A percentile compares a stretch with the other conserved stretches of the same genome.
phyloP scores from a whole-genome alignment of 2,888 invertebrate genomes.

The Notodonta ziczac region DNA sequence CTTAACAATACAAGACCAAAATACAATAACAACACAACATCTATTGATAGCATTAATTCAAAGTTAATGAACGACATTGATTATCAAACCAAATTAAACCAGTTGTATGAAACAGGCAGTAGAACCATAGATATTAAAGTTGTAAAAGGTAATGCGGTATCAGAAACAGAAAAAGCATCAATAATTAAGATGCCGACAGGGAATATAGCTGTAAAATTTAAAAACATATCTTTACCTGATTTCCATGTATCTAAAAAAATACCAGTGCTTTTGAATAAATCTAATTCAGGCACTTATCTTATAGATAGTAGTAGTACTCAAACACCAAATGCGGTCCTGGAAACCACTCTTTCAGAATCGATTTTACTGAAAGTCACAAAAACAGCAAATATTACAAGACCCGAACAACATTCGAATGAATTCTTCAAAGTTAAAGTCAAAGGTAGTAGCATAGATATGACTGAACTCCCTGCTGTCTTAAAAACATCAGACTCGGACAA shows the following conservation, averaged over 20 bases:
- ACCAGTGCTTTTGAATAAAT: constrained; percentile 38
- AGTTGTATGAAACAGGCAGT: constrained; percentile 24
- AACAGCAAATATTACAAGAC: constrained; percentile 4
- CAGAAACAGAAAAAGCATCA: constrained; percentile 23
- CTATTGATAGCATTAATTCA: background rate
- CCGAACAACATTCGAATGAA: constrained; percentile 7
- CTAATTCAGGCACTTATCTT: constrained; percentile 33
- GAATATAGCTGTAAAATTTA: constrained; percentile 40
- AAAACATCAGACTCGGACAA: constrained; percentile 56
- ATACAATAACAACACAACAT: background rate
- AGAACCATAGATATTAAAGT: constrained; percentile 30
- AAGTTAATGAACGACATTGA: background rate
- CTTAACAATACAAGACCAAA: background rate
- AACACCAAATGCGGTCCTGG: constrained; percentile 43
- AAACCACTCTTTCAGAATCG: constrained; percentile 38
- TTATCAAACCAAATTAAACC: constrained; percentile 18
- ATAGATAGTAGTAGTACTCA: constrained; percentile 27
- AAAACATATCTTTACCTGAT: constrained; percentile 28
- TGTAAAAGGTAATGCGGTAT: constrained; percentile 28
- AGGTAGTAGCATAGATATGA: constrained; percentile 27
- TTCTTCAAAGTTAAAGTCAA: constrained; percentile 48
- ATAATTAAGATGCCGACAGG: constrained; percentile 45
- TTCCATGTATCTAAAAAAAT: constrained; percentile 30
- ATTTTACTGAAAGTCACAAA: constrained; percentile 15
- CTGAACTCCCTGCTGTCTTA: constrained; percentile 49